Conservation (phyloP, 2,797 vertebrate species). For the Lepus townsendii region DNA sequence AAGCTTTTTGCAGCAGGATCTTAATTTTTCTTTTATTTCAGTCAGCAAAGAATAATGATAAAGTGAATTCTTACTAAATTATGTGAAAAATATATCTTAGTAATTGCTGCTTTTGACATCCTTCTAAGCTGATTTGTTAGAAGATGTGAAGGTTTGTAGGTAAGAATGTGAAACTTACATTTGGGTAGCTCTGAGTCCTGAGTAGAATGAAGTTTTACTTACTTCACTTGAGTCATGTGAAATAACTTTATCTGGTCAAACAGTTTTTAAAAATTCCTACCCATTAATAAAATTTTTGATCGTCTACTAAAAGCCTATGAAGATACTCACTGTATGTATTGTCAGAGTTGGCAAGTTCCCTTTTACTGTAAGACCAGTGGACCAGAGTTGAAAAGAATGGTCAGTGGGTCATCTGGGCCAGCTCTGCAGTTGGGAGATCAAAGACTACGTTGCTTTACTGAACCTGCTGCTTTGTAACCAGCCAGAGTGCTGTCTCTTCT, state of each 20-base stretch:
- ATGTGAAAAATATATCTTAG: slow-evolving; percentile 38
- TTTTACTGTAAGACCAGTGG: neutral
- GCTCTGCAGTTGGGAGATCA: neutral
- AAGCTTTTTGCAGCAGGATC: slow-evolving; percentile 25
- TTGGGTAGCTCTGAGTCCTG: neutral
- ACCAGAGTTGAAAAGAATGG: neutral
- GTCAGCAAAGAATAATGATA: slow-evolving; percentile 61
- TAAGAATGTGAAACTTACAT: slow-evolving; percentile 1
- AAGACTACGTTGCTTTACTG: neutral
- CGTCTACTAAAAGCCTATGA: neutral
- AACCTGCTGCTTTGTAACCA: neutral
- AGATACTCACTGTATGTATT: neutral
- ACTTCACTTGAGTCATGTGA: neutral
- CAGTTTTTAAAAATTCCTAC: neutral
- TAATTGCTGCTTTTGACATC: slow-evolving; percentile 31
- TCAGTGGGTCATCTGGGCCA: neutral
- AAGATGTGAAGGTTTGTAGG: slow-evolving; percentile 15
- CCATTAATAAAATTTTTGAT: neutral
- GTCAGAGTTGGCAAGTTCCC: neutral
- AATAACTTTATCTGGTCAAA: slow-evolving; percentile 37
- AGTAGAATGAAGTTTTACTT: neutral
- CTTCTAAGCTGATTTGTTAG: slow-evolving; percentile 6
- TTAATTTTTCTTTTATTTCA: slow-evolving; percentile 58
- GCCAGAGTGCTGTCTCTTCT: neutral
- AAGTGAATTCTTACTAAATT: slow-evolving; percentile 46